Base-by-base conservation (phyloP, 2,888 invertebrate species). In the Andrena dorsata region DNA sequence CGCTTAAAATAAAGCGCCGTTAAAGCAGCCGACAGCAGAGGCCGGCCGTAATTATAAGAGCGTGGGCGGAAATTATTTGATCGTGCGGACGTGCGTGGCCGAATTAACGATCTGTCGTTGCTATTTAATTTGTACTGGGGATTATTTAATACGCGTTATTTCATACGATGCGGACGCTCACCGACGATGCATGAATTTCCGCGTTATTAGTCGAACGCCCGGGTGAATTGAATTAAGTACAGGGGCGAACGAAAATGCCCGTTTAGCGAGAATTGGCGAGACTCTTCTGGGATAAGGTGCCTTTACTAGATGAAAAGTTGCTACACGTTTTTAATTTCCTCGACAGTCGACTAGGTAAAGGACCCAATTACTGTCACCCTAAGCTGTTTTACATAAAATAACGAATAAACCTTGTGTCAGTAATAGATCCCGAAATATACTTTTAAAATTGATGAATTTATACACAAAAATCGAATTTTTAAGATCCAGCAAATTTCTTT, bases 121-220 rank as follows among this genome's bases (percentile, higher is more conserved):
- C 20, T 65, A 70, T 80, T 70, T 63, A 58, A 70, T 80, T 80
- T 76, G 76, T 65, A n/a, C 41, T 4, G 41, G 58, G 28, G 60
- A 30, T 79, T 79, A 76, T 79, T 76, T 69, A 69, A 70, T 58
- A 70, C 79, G 49, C 76, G 6, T 76, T 76, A 80, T 71, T 76
- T 76, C 64, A 70, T 64, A 51, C 26, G 4, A 41, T 16, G 41
- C 16, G 41, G 13, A 23, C 53, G 26, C n/a, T 20, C 51, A 7
- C 32, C 30, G 30, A 2, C 41, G 53, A 23, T 47, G 56, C 51
- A 70, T 76, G 76, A 80, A 80, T 79, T 41, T 60, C 69, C 76
- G 20, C 35, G 71, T 65, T 64, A 53, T 64, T 53, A 26, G 63
- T 30, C 28, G 41, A 63, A 53, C 76, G 30, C 20, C 26, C 64